Conservation (phyloP, 2,888 invertebrate genomes). For the Trichopria drosophilae region DNA sequence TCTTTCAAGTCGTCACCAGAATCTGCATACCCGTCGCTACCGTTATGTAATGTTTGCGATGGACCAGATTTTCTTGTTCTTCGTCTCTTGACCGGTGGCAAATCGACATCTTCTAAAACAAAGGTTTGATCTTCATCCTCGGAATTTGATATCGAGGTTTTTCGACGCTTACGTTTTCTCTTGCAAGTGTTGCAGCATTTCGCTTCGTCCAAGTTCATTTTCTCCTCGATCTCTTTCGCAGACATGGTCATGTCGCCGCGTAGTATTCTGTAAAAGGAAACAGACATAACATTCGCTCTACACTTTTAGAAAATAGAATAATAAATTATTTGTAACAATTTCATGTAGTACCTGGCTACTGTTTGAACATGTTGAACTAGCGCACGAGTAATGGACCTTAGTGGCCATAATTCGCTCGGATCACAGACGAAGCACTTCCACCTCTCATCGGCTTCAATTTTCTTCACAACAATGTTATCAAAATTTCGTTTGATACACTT, state of each 20-base stretch:
- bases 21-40: neutral
- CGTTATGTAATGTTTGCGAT: slow-evolving; percentile 5
- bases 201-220: slow-evolving; percentile 52
- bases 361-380: slow-evolving; percentile 65
- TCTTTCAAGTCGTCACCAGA: slow-evolving; percentile 6
- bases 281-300: too few species aligned
- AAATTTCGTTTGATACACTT: slow-evolving; percentile 77
- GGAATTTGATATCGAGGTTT: slow-evolving; percentile 46
- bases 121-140: slow-evolving; percentile 44
- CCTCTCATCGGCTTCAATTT: slow-evolving; percentile 76
- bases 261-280: slow-evolving; percentile 47
- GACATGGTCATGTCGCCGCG: slow-evolving; percentile 42
- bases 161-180: slow-evolving; percentile 46
- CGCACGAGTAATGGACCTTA: slow-evolving; percentile 73
- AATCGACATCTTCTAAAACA: slow-evolving; percentile 15
- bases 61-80: slow-evolving; percentile 33
- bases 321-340: neutral
- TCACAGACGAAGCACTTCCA: slow-evolving; percentile 81
- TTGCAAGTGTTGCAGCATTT: slow-evolving; percentile 50
- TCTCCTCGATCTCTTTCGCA: slow-evolving; percentile 44
- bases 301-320: slow-evolving; percentile 3
- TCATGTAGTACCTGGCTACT: slow-evolving; percentile 45
- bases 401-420: slow-evolving; percentile 67
- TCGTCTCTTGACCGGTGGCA: slow-evolving; percentile 36
- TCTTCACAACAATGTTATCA: slow-evolving; percentile 67